phyloP scores from a whole-genome alignment of 1,140 invertebrate species.

The Choristoneura fumiferana region DNA sequence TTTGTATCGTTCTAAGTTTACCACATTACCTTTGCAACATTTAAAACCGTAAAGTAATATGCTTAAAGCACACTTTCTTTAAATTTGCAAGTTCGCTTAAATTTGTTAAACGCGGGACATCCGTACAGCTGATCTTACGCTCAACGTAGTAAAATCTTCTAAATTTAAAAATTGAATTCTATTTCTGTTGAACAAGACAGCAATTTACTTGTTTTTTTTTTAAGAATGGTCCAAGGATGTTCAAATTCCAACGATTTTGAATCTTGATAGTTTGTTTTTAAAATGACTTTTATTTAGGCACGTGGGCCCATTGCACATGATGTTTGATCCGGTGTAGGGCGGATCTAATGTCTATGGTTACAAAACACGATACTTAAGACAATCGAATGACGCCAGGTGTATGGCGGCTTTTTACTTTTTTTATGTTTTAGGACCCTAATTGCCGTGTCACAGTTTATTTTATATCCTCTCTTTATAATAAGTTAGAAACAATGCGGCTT shows the following conservation, averaged over 20 bases:
- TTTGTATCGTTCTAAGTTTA: neutral
- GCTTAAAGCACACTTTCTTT: slow-evolving; percentile 26
- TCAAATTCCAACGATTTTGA: neutral
- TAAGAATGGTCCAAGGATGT: slow-evolving; percentile 9
- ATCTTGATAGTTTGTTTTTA: slow-evolving; percentile 18
- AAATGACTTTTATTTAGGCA: slow-evolving; percentile 35
- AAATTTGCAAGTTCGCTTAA: neutral
- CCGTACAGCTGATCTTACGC: slow-evolving; percentile 58
- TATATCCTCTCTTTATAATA: too few species aligned
- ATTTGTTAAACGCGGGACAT: neutral
- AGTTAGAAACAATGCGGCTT: too few species aligned
- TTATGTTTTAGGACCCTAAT: neutral
- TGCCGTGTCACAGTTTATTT: too few species aligned
- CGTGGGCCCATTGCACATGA: slow-evolving; percentile 67
- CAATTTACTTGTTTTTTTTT: slow-evolving; percentile 14
- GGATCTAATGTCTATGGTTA: slow-evolving; percentile 64
- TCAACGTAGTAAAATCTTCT: slow-evolving; percentile 43
- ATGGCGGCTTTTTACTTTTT: too few species aligned
- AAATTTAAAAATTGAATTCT: slow-evolving; percentile 22
- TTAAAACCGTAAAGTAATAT: neutral
- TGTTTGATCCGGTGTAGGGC: slow-evolving; percentile 72
- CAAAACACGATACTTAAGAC: slow-evolving; percentile 57
- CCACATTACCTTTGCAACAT: neutral
- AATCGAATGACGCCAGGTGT: slow-evolving; percentile 51
- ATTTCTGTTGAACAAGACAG: neutral